Base-by-base conservation (phyloP, 2,113 vertebrate species). In the Colinus virginianus region DNA sequence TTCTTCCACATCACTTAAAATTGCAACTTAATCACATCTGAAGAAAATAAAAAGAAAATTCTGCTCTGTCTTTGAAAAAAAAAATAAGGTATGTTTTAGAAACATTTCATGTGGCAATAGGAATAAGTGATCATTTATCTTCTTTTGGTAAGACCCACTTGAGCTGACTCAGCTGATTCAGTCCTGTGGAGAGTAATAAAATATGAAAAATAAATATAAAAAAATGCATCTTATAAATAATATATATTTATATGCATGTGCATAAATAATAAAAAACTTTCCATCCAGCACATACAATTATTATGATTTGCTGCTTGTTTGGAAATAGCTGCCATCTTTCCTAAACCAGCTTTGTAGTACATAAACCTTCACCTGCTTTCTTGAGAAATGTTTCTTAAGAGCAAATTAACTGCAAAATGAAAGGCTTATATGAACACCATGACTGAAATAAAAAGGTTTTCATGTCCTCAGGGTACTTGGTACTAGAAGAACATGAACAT, bases 141-240 rank as follows among this genome's bases (percentile, higher is more conserved):
- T 78, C 71, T 78, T 92, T 49, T 91, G 78, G 69, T 84, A 89
- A 94, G 55, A 95, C 34, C 25, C 49, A 70, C 90, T 95, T 83
- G 63, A 90, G 55, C 66, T 84, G 34, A 51, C 46, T 89, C 55
- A 70, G 55, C 51, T 90, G 90, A 82, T 91, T 83, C 81, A 70
- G 38, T 79, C 63, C 70, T 74, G 71, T 78, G 81, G 34, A 87
- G 34, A 63, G 56, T 62, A 82, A 79, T 70, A 84, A 92, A 92
- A 87, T 46, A 55, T 3, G 5, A 70, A 87, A 92, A 13, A 53
- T 28, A 51, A 51, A 51, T 51, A 26, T 51, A 9, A 53, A 53
- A 51, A 28, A 28, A 49, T 49, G 14, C 15, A 53, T 53, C 26
- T 53, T 53, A 53, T 28, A 28, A 16, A 28, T 28, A 53, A 26